These are phyloP conservation scores for Teleiodes luculella DNA, from an alignment of 2,888 invertebrate genomes.

Conservation along the genomic window DNA sequence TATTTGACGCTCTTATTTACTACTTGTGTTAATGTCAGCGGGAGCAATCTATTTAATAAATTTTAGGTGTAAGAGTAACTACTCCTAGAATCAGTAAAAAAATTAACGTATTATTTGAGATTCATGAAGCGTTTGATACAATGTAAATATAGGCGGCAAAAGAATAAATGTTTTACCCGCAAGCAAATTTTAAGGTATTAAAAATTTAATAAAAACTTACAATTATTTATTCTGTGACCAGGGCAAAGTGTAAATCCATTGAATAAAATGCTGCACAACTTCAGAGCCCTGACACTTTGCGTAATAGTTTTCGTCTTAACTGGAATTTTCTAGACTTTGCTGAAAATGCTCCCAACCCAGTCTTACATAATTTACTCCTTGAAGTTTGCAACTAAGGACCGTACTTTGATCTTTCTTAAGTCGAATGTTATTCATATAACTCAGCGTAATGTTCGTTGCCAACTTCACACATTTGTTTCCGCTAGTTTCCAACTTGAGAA, in stretches of 20 bases:
- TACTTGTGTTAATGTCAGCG: too few relatives aligned
- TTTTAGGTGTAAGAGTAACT: too few relatives aligned
- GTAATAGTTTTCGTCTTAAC: background rate
- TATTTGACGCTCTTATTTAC: too few relatives aligned
- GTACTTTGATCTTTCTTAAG: background rate
- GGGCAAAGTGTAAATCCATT: background rate
- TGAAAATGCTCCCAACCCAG: background rate
- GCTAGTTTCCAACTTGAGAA: conserved; percentile 19
- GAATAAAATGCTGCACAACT: background rate
- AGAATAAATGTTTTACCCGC: too few relatives aligned
- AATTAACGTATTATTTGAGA: too few relatives aligned
- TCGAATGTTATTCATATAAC: background rate
- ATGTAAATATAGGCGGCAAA: too few relatives aligned
- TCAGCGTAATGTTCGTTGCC: conserved; percentile 14
- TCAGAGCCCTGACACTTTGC: background rate
- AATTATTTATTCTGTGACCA: background rate
- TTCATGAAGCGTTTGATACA: too few relatives aligned
- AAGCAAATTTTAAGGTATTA: too few relatives aligned
- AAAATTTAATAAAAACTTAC: background rate
- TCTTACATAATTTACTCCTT: background rate
- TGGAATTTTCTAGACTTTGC: background rate
- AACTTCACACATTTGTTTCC: conserved; percentile 28
- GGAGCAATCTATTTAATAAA: too few relatives aligned
- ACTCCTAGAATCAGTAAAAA: too few relatives aligned
- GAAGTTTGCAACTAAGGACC: background rate